Evolutionary conservation across 2,113 vertebrate species (phyloP).

Genomic region (Tursiops truncatus): DNA sequence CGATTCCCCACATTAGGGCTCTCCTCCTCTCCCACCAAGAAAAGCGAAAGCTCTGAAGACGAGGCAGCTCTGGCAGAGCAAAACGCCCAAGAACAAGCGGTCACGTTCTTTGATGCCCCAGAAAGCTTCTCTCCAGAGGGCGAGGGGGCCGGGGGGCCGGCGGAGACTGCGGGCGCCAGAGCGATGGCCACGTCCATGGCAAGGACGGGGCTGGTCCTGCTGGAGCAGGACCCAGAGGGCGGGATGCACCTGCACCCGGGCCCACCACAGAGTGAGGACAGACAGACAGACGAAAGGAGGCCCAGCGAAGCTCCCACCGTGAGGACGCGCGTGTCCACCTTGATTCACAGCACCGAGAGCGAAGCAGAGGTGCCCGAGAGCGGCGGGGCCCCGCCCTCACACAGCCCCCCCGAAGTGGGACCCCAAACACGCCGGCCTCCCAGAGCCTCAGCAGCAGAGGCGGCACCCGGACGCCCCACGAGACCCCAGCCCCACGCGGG

Average conservation of each 20-base stretch:
- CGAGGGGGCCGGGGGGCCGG: neutral
- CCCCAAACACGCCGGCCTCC: neutral
- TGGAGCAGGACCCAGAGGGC: conserved; percentile 58
- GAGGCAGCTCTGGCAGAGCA: neutral
- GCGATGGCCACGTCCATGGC: conserved; percentile 68
- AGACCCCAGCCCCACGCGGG: neutral
- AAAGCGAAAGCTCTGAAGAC: conserved; percentile 30
- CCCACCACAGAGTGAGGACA: conserved; percentile 58
- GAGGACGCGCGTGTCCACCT: neutral
- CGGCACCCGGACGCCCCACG: too few species aligned
- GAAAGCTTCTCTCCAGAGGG: conserved; percentile 82
- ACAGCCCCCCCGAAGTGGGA: fast-evolving
- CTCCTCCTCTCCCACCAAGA: conserved; percentile 83
- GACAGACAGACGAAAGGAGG: neutral
- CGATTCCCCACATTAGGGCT: conserved; percentile 85
- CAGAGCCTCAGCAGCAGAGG: neutral
- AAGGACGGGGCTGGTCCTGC: conserved; percentile 78
- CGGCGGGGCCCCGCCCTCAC: neutral
- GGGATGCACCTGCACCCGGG: neutral
- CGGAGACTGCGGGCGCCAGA: fast-evolving
- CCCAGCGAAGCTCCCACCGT: fast-evolving
- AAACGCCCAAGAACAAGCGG: conserved; percentile 68
- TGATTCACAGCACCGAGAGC: neutral
- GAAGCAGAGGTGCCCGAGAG: neutral
- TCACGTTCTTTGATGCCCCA: conserved; percentile 81